phyloP scores from a whole-genome alignment of 2,797 vertebrate species.

The Pterois miles region DNA sequence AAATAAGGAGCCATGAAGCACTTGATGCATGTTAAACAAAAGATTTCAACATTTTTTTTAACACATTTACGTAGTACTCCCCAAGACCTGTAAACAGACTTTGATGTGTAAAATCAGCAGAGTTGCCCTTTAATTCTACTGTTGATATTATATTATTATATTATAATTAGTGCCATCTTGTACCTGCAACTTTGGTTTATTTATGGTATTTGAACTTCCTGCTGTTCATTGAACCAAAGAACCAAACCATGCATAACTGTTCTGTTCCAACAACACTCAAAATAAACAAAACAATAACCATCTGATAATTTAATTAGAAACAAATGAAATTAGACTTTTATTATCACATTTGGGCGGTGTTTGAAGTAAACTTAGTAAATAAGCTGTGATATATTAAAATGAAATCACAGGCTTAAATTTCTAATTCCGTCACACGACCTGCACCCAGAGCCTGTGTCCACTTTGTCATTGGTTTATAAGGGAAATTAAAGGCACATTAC shows the following conservation, averaged over 20 bases:
- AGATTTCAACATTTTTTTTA: neutral
- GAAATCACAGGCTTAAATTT: neutral
- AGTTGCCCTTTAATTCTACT: neutral
- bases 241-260: neutral
- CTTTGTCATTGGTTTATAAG: neutral
- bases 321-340: neutral
- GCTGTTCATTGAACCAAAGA: conserved; percentile 5
- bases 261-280: neutral
- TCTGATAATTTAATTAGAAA: neutral
- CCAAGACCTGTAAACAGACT: neutral
- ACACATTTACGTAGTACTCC: no score
- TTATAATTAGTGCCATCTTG: neutral
- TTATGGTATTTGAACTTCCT: neutral
- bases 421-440: neutral
- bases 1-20: neutral
- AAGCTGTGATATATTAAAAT: conserved; percentile 1
- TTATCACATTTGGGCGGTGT: neutral
- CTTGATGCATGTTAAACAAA: neutral
- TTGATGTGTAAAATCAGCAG: neutral
- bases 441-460: neutral
- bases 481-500: conserved; percentile 31
- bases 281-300: neutral
- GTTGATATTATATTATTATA: no score
- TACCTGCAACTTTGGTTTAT: neutral
- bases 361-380: conserved; percentile 19